Base-by-base conservation (phyloP, 1,140 invertebrate species). In the Cyphomyrmex costatus region DNA sequence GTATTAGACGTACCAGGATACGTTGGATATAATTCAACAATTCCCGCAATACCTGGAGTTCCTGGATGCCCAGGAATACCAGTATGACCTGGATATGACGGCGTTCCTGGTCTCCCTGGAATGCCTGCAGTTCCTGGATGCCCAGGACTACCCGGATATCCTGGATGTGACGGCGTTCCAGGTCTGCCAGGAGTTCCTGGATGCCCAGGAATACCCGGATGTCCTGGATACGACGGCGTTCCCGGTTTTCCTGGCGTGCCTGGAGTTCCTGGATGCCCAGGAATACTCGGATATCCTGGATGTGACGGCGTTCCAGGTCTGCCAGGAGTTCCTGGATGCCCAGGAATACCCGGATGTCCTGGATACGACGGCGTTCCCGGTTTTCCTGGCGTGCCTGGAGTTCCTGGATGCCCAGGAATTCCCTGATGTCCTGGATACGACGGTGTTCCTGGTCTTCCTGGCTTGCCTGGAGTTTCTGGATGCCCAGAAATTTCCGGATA, bases 41-140 rank as follows among this genome's bases (percentile, higher is more conserved):
- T 66, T 7, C 83, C 73, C 0, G 30, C 19, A 65, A 1, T 85
- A 12, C 12, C 58, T n/a, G 88, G 42, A 42, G 42, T 77, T 3
- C 86, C 46, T 16, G 14, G 14, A 93, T 94, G 94, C 73, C 95
- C 95, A 86, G 96, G 95, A n/a, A n/a, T n/a, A n/a, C n/a, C n/a
- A n/a, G n/a, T n/a, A n/a, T n/a, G n/a, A n/a, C n/a, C n/a, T n/a
- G n/a, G n/a, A 68, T 80, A 33, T 7, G 27, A 56, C 0, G 71
- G 58, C 12, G 8, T 74, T 10, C 78, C 86, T 7, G 80, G 85
- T 61, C 5, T 79, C 36, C 91, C 93, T 27, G 92, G 91, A 68
- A 89, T 90, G 16, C 12, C 16, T 6, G 16, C 1, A 51, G 1
- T n/a, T 56, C n/a, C 53, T 8, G 56, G 7, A 83, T 33, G 56